Conservation (phyloP, 2,113 vertebrate genomes). For the Ameiurus melas region DNA sequence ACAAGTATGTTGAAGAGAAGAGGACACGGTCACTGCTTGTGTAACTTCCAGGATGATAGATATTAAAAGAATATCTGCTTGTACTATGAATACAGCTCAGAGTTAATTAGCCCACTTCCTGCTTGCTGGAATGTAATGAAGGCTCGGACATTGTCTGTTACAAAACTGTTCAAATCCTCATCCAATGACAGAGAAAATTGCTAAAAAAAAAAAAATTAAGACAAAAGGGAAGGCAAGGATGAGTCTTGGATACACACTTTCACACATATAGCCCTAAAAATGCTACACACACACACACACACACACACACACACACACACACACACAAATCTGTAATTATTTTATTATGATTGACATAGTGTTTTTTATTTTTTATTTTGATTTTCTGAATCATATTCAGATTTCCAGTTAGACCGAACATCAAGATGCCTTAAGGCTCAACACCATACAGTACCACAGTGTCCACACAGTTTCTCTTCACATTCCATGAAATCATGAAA, state of each 20-base stretch:
- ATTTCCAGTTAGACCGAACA: not conserved
- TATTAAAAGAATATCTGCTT: slow-evolving; percentile 66
- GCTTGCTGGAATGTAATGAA: slow-evolving; percentile 56
- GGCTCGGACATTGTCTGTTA: slow-evolving; percentile 60
- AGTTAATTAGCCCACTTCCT: slow-evolving; percentile 72
- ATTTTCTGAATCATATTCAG: not conserved
- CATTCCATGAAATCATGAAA: not conserved
- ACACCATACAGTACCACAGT: not conserved
- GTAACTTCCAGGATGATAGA: slow-evolving; percentile 68
- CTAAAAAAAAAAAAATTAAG: not conserved
- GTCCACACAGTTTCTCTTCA: not conserved
- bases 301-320: slow-evolving; percentile 1
- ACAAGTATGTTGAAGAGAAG: slow-evolving; percentile 55
- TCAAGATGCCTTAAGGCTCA: not conserved
- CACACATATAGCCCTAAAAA: not conserved
- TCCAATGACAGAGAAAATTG: slow-evolving; percentile 50
- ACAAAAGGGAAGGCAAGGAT: not conserved
- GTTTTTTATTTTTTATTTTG: not conserved
- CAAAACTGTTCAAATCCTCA: not conserved
- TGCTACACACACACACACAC: not conserved
- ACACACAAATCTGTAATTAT: not conserved
- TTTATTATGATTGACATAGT: not conserved
- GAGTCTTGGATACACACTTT: not conserved
- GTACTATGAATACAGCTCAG: slow-evolving; percentile 54
- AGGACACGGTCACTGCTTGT: slow-evolving; percentile 58